Percentiles rank a stretch among this genome's conserved stretches.
These are phyloP conservation scores for Cryptus armator DNA, from an alignment of 2,888 invertebrate species.

Conservation along the genomic window DNA sequence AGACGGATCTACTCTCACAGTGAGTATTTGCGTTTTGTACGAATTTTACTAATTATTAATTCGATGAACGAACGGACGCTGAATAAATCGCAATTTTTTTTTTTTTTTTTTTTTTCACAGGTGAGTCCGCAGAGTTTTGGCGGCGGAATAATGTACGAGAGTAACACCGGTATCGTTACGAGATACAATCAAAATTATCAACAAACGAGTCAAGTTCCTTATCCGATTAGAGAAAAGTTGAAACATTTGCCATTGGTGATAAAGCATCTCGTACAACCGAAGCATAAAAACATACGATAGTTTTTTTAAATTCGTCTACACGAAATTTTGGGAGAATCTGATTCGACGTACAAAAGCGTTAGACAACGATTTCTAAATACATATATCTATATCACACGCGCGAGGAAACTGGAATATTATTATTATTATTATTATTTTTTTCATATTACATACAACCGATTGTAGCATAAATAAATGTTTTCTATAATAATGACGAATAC, in stretches of 20 bases:
- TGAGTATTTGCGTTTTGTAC: constrained; percentile 63
- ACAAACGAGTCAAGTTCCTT: constrained; percentile 77
- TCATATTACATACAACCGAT: constrained; percentile 30
- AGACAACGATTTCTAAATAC: constrained; percentile 7
- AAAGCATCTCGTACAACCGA: constrained; percentile 83
- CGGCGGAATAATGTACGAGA: constrained; percentile 79
- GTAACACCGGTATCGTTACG: constrained; percentile 75
- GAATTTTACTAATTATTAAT: neutral
- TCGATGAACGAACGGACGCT: neutral
- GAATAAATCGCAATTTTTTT: constrained; percentile 21
- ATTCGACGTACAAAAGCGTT: constrained; percentile 17
- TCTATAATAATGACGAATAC: constrained; percentile 36
- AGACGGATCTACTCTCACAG: constrained; percentile 85
- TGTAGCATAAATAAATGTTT: constrained; percentile 27
- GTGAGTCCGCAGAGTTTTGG: constrained; percentile 78
- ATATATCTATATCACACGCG: constrained; percentile 16
- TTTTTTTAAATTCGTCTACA: constrained; percentile 40
- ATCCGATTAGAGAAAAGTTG: constrained; percentile 85
- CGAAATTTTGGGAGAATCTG: neutral
- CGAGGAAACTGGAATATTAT: constrained; percentile 32
- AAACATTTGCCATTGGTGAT: constrained; percentile 85
- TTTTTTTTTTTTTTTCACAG: constrained; percentile 69
- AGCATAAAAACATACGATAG: constrained; percentile 79
- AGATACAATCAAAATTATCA: constrained; percentile 79
- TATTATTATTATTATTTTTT: constrained; percentile 11